Base-by-base conservation (phyloP, 2,113 vertebrate species). In the Candoia aspera region DNA sequence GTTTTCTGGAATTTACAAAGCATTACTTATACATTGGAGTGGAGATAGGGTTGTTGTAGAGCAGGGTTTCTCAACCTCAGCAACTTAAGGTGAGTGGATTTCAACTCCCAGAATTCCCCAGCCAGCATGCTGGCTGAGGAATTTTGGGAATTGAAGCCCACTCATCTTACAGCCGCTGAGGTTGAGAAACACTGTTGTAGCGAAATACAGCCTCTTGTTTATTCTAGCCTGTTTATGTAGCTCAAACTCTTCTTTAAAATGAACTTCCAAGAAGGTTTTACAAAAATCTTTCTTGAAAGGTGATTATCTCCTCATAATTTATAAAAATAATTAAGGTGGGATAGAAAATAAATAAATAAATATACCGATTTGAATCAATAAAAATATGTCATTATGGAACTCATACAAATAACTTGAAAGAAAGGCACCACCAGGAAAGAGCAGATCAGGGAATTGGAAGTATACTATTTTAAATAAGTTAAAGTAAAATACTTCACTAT, bases 221-320 rank as follows among this genome's bases (percentile, higher is more conserved):
- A 12, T 55, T 29, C 33, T 57, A 84, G 29, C 13, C 57, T 8
- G 10, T 26, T 46, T 17, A 10, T 84, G 33, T n/a, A 88, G 11
- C 42, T 83, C 13, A 12, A 60, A 86, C 29, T 23, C 13, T 26
- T 26, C 91, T 91, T 92, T 86, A 73, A 87, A 17, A 4, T 29
- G 17, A 29, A 84, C 0, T 0, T 84, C 29, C 33, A 91, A 60
- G 54, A 29, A 62, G 49, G 24, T n/a, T 93, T 64, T 23, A 64
- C 2, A 12, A 55, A 91, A 89, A 92, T 29, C 9, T 15, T 24
- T 60, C 68, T 53, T 26, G 57, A 89, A 53, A 64, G 49, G 13
- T 84, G 57, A 92, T 92, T 92, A 88, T 84, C 55, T 88, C 37
- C 54, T 88, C 84, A 88, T 88, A 84, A 60, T 84, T 88, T 42